These are phyloP conservation scores for Protodeltote pygarga DNA, from an alignment of 2,888 invertebrate genomes.

Conservation along the genomic window DNA sequence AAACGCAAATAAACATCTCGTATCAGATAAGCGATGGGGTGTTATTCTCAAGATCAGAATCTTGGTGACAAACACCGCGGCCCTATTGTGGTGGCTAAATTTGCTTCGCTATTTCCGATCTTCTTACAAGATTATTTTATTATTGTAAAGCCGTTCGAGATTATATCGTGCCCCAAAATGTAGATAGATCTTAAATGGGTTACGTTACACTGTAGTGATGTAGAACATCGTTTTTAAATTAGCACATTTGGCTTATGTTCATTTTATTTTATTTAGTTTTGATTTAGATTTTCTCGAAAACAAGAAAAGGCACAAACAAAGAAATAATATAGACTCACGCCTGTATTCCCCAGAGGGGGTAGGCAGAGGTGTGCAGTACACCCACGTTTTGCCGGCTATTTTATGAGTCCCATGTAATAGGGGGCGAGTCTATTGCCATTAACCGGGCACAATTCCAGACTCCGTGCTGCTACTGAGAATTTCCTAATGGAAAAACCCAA, in stretches of 20 bases:
- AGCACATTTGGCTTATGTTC: neutral
- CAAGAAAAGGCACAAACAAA: too few relatives aligned
- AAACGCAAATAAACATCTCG: conserved; percentile 71
- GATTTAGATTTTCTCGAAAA: too few relatives aligned
- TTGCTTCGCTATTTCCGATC: conserved; percentile 84
- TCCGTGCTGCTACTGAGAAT: too few relatives aligned
- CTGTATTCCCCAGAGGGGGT: too few relatives aligned
- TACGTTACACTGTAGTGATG: conserved; percentile 1
- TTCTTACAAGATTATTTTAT: conserved; percentile 79
- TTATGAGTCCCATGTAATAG: too few relatives aligned
- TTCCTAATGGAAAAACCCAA: too few relatives aligned
- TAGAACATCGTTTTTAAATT: neutral
- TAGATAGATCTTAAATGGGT: conserved; percentile 35
- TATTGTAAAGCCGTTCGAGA: conserved; percentile 72
- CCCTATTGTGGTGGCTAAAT: conserved; percentile 83
- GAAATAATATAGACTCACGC: too few relatives aligned
- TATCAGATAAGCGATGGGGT: conserved; percentile 74
- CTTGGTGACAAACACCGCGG: conserved; percentile 79
- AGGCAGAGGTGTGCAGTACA: too few relatives aligned
- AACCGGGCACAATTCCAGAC: too few relatives aligned
- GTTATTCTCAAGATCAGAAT: conserved; percentile 77
- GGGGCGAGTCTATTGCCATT: too few relatives aligned
- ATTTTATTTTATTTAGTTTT: neutral
- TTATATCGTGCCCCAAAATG: conserved; percentile 57
- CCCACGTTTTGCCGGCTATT: too few relatives aligned